Base-by-base conservation (phyloP, 2,113 vertebrate genomes). In the Abramis brama region DNA sequence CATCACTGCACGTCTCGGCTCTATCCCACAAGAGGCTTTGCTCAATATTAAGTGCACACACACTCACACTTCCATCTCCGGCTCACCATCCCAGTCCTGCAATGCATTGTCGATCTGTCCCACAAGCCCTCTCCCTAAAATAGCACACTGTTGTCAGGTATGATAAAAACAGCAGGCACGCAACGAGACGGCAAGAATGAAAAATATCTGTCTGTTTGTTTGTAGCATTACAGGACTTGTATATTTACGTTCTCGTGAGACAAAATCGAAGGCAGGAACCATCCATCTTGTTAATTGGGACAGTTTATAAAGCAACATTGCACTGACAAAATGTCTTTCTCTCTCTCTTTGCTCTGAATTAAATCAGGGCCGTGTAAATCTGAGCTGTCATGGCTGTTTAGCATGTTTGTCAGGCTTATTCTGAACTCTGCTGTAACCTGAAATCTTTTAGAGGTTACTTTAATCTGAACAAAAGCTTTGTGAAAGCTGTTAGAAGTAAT, bases 211-310 rank as follows among this genome's bases (percentile, higher is more conserved):
- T 85, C 91, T 89, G 89, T 91, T 92, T 93, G 91, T 93, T 92
- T 93, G 91, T 88, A 78, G 90, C 92, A 90, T 91, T 89, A 93
- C 90, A 90, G 81, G 60, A 89, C 87, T 88, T 92, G 91, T 90
- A 89, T 89, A 90, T 93, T 92, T 86, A 74, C 73, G 85, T 91
- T 89, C 93, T 91, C 86, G 11, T 55, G 91, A 92, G 93, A 94
- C 15, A 64, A 83, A 86, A 9, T 88, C 85, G 70, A 64, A 90
- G 88, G 89, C 80, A 10, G 81, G 73, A 92, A 88, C 90, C 90
- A 93, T 95, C 91, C 87, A 82, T 94, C 94, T 94, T 91, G 91
- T 91, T 94, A 94, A 94, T 94, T 94, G 92, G 90, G 86, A 86
- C 88, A 91, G 93, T 95, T 93, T 93, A 88, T 92, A 89, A 60